Evolutionary conservation across 2,113 vertebrate genomes (phyloP), one percentile per base, ranked within the genome.

Genomic region (Cinclus cinclus): DNA sequence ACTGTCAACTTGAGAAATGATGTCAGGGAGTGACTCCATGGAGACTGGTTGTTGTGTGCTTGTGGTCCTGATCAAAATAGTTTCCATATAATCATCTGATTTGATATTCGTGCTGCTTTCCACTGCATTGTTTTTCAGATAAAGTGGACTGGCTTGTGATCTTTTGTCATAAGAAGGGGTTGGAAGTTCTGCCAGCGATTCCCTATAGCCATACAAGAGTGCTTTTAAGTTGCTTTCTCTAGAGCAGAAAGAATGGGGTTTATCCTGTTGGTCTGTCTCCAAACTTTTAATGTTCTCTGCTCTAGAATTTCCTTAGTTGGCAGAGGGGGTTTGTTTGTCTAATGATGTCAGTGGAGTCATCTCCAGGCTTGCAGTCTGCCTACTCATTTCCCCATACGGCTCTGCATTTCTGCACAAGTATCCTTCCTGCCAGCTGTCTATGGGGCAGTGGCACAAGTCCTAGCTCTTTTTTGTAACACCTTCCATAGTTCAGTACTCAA

Each of bases 61-160:
- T 92, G 12, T 81, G 94, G 60, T 89, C 58, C 39, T 92, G 91
- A 81, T 96, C 65, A 96, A 95, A 97, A 92, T n/a, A 85, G 39
- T 96, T 97, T 94, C 84, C 84, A 83, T 95, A 83, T 94, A 95
- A 96, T 96, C 74, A 94, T 94, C 76, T 95, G 64, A 80, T 62
- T 92, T 70, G 70, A 64, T 97, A 94, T 83, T 97, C 82, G 64
- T 95, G 47, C 71, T 96, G 83, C 75, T 97, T 91, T 46, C 55
- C 39, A 67, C 82, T 97, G 90, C 85, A 94, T 96, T 98, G 95
- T 96, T 97, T 86, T 95, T 96, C 62, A 88, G 83, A 90, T 94
- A 73, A 92, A 92, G 80, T 91, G 71, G 75, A 52, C 78, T 94
- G 77, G 41, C 33, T 95, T 76, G 65, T 31, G 49, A 88, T 94